Base-by-base conservation (phyloP, 2,113 vertebrate species). In the Sebastes fasciatus region DNA sequence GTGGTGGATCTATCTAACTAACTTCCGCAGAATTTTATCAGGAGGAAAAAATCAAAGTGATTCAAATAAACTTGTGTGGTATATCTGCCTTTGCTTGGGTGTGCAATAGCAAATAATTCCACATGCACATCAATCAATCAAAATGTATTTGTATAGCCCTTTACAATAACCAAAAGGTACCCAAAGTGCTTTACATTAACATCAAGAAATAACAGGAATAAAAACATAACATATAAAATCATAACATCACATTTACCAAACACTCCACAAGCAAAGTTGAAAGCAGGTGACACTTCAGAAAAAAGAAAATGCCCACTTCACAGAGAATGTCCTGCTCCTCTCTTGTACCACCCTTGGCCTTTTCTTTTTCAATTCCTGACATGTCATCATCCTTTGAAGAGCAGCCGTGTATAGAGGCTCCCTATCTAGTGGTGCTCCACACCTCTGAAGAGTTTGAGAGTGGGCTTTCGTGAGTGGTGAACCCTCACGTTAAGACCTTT, bases 401-500 rank as follows among this genome's bases (percentile, higher is more conserved):
- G 72, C 80, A 87, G 72, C 80, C 45, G 16, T 84, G 86, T 81
- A 34, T 34, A 81, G 72, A 86, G 71, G 63, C 49, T 77, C 83
- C 81, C 72, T 79, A 57, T 85, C 83, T 34, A 34, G 34, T 34
- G 83, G 64, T 52, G 74, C 65, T 85, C 42, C 77, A 69, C 55
- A 77, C 69, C 67, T 87, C 88, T 84, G 78, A 91, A 72, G 86
- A 58, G 67, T 83, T 72, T 78, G 69, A 84, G 60, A 89, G 86
- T 82, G 80, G 82, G 83, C 85, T 87, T 34, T 87, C 46, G 85
- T 43, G 82, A 87, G 86, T 80, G 89, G 62, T 51, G 82, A 92
- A 82, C 80, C 84, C 64, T 92, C 84, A 88, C 65, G 77, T 90
- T 80, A 84, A 74, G 88, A 89, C 77, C 40, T 83, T 87, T 94